These are phyloP conservation scores for Theristicus caerulescens DNA, from an alignment of 2,113 vertebrate species.

Conservation along the genomic window DNA sequence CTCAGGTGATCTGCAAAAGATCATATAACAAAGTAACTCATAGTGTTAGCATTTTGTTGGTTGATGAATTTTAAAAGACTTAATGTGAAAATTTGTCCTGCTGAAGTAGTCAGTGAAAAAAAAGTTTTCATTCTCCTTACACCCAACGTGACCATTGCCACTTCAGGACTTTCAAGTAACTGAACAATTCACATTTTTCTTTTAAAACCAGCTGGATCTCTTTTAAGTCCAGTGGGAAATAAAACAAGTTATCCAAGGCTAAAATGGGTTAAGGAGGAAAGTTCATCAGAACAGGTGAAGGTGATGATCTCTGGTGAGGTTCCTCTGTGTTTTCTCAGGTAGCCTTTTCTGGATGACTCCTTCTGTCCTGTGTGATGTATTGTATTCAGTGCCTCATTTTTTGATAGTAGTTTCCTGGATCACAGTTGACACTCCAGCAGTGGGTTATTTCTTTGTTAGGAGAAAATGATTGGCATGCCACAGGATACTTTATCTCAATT, in stretches of 20 bases:
- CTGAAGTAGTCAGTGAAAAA: not conserved
- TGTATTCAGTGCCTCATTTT: not conserved
- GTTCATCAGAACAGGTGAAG: slow-evolving; percentile 16
- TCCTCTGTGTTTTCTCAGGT: not conserved
- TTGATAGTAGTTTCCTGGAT: not conserved
- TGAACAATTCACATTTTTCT: not conserved
- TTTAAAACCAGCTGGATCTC: not conserved
- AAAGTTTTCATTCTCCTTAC: not conserved
- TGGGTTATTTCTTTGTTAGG: not conserved
- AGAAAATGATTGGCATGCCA: not conserved
- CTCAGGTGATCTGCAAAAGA: not conserved
- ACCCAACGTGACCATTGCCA: not conserved
- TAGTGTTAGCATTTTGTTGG: not conserved
- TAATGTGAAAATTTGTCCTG: not conserved
- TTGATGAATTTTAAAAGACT: not conserved
- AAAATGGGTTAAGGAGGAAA: slow-evolving; percentile 21
- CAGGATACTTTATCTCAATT: not conserved
- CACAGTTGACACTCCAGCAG: not conserved
- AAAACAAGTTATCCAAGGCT: not conserved
- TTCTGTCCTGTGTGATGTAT: not conserved
- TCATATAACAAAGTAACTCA: not conserved
- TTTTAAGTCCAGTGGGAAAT: not conserved
- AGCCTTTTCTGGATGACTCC: not conserved
- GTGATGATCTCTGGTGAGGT: slow-evolving; percentile 25
- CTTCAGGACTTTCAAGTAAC: not conserved